phyloP scores from a whole-genome alignment of 2,113 vertebrate genomes.

The Aleadryas rufinucha region DNA sequence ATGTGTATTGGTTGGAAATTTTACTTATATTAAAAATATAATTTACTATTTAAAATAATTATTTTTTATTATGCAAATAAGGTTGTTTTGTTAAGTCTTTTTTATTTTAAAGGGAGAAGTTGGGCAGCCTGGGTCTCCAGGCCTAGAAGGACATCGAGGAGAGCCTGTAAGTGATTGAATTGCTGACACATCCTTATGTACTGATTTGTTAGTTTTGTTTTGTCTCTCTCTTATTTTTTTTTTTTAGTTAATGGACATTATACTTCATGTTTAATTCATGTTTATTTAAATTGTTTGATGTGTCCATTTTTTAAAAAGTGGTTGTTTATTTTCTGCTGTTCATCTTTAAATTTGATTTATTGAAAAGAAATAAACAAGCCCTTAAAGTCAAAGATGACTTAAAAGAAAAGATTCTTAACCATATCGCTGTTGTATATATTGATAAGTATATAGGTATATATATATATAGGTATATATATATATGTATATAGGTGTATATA shows the following conservation, averaged over 20 bases:
- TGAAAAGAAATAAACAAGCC: not conserved
- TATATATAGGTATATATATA: too few species aligned
- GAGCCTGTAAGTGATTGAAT: constrained; percentile 68
- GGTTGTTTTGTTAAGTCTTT: not conserved
- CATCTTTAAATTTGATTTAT: not conserved
- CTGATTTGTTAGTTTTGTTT: not conserved
- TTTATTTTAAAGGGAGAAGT: constrained; percentile 70
- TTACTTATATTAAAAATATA: not conserved
- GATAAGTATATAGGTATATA: not conserved
- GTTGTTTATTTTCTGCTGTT: not conserved
- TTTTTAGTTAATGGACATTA: not conserved
- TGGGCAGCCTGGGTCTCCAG: constrained; percentile 68
- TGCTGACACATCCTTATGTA: not conserved
- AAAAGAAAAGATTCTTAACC: not conserved
- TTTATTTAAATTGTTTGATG: not conserved
- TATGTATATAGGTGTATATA: too few species aligned
- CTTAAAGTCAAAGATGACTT: not conserved
- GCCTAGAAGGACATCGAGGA: constrained; percentile 70
- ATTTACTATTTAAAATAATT: not conserved
- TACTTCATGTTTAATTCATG: not conserved
- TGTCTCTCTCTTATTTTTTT: accelerated
- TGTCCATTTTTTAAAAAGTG: not conserved
- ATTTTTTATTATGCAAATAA: not conserved
- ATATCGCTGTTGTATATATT: not conserved
- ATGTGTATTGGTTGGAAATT: not conserved